Conservation (phyloP, 2,888 invertebrate genomes). For the Argyresthia goedartella region DNA sequence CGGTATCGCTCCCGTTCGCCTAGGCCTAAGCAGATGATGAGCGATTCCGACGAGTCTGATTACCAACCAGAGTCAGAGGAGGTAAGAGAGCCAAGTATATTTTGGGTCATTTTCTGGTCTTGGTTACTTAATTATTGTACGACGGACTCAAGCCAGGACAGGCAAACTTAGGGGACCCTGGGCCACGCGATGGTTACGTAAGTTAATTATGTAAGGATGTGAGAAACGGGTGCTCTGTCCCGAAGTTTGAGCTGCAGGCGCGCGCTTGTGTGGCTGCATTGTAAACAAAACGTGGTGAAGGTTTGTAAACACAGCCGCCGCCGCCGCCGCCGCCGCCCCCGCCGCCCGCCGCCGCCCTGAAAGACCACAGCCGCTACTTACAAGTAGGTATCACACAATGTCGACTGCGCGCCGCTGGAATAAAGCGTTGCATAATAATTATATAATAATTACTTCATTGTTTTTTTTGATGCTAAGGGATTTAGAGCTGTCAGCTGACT, state of each 20-base stretch:
- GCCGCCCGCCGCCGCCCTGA: no score
- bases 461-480: no score
- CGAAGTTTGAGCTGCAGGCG: conserved; percentile 2
- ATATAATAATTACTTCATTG: conserved; percentile 4
- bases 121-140: no score
- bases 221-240: conserved; percentile 24
- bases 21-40: no score
- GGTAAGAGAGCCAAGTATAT: no score
- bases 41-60: no score
- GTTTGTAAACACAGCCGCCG: conserved; percentile 7
- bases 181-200: conserved; percentile 50
- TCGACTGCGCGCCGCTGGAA: not conserved
- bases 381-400: conserved; percentile 5
- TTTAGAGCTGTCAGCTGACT: no score
- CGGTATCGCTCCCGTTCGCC: no score
- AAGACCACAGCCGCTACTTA: not conserved
- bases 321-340: no score
- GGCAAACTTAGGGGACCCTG: not conserved
- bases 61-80: no score
- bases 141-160: not conserved
- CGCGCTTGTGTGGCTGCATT: not conserved
- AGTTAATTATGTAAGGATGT: conserved; percentile 44
- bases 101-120: no score
- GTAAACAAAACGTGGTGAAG: conserved; percentile 7
- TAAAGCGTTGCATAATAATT: conserved; percentile 10